phyloP scores from a whole-genome alignment of 2,113 vertebrate species.

The Empidonax alnorum region DNA sequence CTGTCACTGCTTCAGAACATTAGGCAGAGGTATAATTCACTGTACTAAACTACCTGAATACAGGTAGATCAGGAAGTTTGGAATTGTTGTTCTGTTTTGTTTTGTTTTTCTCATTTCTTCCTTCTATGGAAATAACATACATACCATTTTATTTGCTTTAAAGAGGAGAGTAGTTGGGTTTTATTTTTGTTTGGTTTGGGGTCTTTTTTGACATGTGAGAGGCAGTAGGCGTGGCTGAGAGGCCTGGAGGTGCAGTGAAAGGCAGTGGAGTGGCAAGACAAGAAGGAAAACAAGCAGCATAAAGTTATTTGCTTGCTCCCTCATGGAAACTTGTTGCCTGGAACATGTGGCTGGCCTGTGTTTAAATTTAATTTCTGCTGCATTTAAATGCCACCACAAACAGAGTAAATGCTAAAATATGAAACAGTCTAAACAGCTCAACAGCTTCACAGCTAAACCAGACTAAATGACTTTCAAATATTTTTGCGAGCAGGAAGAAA shows the following conservation, averaged over 20 bases:
- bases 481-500: not conserved
- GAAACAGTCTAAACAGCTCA: not conserved
- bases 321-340: not conserved
- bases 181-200: not conserved
- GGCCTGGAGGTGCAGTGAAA: not conserved
- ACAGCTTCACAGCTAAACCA: not conserved
- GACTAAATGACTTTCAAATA: not conserved
- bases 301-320: not conserved
- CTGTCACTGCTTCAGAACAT: not conserved
- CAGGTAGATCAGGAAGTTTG: not conserved
- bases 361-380: slow-evolving; percentile 26
- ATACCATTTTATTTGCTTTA: not conserved
- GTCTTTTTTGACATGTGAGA: not conserved
- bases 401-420: not conserved
- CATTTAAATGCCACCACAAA: slow-evolving; percentile 47
- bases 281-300: not conserved
- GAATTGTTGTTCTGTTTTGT: not conserved
- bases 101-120: not conserved
- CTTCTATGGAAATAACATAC: not conserved
- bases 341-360: not conserved
- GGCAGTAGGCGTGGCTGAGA: not conserved
- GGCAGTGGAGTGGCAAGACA: not conserved
- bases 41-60: not conserved
- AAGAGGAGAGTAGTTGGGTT: not conserved
- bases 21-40: not conserved